Conservation (phyloP, 2,113 vertebrate genomes). For the Orycteropus afer region DNA sequence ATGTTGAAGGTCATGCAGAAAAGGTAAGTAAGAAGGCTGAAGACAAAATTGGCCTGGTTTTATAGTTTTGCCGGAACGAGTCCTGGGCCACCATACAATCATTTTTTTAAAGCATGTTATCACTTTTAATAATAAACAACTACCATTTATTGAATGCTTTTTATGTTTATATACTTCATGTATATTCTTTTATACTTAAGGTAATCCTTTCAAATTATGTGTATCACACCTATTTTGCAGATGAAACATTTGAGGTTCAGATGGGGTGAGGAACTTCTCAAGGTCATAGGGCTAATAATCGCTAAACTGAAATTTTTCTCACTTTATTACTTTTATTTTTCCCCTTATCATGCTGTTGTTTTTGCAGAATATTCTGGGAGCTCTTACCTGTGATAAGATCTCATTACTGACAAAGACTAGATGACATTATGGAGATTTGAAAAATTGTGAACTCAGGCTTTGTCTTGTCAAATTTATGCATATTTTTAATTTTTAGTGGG, state of each 20-base stretch:
- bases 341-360: neutral
- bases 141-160: neutral
- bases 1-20: neutral
- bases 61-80: neutral
- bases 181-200: neutral
- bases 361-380: neutral
- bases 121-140: neutral
- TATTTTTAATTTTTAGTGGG: conserved; percentile 8
- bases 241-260: neutral
- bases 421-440: neutral
- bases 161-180: neutral
- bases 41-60: neutral
- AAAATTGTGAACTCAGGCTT: neutral
- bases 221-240: neutral
- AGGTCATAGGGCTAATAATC: neutral
- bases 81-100: no score
- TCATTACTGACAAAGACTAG: neutral
- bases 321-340: neutral
- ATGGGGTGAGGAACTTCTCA: neutral
- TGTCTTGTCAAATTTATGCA: neutral
- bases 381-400: neutral
- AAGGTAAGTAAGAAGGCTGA: neutral
- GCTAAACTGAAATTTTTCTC: neutral
- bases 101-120: neutral
- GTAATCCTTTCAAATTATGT: neutral